phyloP scores from a whole-genome alignment of 2,797 vertebrate species.

The Hoplostethus mediterraneus region DNA sequence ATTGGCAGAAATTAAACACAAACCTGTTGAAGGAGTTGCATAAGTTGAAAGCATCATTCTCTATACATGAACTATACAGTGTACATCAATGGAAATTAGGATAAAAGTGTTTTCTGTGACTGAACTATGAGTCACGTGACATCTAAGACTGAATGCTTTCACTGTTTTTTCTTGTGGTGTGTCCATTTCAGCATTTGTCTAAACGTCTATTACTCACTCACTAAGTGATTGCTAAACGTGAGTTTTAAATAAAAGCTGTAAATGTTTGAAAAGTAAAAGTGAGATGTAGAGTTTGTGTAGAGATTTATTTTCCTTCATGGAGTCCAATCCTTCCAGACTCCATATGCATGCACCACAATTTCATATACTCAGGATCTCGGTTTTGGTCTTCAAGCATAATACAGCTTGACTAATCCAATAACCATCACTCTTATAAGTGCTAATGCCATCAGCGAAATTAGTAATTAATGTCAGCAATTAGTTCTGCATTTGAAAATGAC shows the following conservation, averaged over 20 bases:
- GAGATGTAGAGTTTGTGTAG: neutral
- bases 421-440: conserved; percentile 53
- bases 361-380: conserved; percentile 10
- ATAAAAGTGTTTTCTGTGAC: too few relatives aligned
- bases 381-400: conserved; percentile 48
- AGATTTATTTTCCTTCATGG: neutral
- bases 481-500: conserved; percentile 61
- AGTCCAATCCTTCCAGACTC: neutral
- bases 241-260: too few relatives aligned
- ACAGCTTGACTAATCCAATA: conserved; percentile 62
- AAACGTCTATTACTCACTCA: too few relatives aligned
- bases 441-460: conserved; percentile 61
- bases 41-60: neutral
- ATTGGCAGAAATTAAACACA: conserved; percentile 19
- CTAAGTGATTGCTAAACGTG: too few relatives aligned
- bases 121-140: too few relatives aligned
- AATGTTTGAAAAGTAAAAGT: too few relatives aligned
- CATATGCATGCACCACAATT: conserved; percentile 7
- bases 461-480: conserved; percentile 68
- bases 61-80: too few relatives aligned
- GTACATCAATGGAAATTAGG: too few relatives aligned
- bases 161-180: too few relatives aligned
- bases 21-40: conserved; percentile 1
- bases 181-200: too few relatives aligned
- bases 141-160: too few relatives aligned